A percentile compares a stretch with the other conserved stretches of the same genome.
Evolutionary conservation across 2,888 invertebrate species (phyloP).

Genomic region (Melanostoma scalare): DNA sequence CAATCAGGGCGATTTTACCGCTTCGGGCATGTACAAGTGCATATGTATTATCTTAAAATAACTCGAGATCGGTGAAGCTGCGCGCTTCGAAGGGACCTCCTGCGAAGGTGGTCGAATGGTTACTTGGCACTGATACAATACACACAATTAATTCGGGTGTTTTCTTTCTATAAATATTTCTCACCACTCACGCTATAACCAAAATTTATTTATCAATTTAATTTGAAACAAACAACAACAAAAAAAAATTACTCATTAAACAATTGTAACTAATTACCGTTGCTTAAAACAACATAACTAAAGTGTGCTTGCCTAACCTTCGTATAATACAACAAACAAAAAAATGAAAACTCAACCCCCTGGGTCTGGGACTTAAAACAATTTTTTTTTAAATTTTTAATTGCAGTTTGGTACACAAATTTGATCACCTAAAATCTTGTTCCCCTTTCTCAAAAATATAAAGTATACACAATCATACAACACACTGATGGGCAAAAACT

Average conservation of each 20-base stretch:
- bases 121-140: too few relatives aligned
- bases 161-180: too few relatives aligned
- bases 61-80: too few relatives aligned
- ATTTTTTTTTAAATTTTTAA: constrained; percentile 61
- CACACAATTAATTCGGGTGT: too few relatives aligned
- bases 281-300: constrained; percentile 24
- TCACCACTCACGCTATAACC: too few relatives aligned
- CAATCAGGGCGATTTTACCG: too few relatives aligned
- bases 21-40: too few relatives aligned
- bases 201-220: neutral
- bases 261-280: constrained; percentile 39
- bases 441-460: constrained; percentile 47
- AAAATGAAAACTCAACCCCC: constrained; percentile 10
- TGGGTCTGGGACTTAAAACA: constrained; percentile 52
- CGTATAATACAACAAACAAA: constrained; percentile 22
- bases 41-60: too few relatives aligned
- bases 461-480: constrained; percentile 57
- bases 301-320: constrained; percentile 43
- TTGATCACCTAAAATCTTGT: constrained; percentile 66
- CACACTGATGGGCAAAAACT: constrained; percentile 56
- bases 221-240: constrained; percentile 10
- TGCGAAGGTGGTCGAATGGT: too few relatives aligned
- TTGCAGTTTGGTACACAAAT: constrained; percentile 72
- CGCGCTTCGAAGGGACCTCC: too few relatives aligned
- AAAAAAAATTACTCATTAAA: constrained; percentile 37